Evolutionary conservation across 2,888 invertebrate genomes (phyloP).

Genomic region (Fragum fragum): DNA sequence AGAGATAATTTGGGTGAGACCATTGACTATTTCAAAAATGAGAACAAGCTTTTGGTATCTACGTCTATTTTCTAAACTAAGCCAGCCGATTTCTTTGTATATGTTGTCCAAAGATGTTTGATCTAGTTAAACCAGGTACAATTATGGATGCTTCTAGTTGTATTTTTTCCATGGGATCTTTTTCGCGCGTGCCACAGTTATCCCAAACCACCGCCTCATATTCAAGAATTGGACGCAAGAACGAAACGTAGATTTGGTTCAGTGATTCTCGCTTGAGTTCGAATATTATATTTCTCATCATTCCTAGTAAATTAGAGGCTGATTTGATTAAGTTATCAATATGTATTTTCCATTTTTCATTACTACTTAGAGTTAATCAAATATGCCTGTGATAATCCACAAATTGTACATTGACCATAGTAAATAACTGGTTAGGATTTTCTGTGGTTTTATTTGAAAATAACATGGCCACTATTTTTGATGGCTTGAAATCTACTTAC

Average conservation of each 20-base stretch:
- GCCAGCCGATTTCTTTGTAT: conserved; percentile 32
- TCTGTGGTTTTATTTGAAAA: neutral
- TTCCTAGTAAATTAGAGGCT: conserved; percentile 36
- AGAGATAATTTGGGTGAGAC: conserved; percentile 1
- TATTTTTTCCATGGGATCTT: conserved; percentile 29
- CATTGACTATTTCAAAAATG: conserved; percentile 1
- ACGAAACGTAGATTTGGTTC: no score
- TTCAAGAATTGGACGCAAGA: no score
- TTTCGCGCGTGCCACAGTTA: no score
- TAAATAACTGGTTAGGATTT: neutral
- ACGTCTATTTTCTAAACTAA: conserved; percentile 7
- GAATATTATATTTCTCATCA: no score
- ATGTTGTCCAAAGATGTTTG: conserved; percentile 13
- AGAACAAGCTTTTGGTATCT: conserved; percentile 22
- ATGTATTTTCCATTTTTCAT: conserved; percentile 30
- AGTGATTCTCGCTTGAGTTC: no score
- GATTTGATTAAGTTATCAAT: conserved; percentile 25
- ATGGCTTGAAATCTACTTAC: conserved; percentile 32
- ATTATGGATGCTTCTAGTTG: conserved; percentile 36
- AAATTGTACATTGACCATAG: neutral
- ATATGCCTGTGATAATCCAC: conserved; percentile 11
- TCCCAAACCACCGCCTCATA: no score
- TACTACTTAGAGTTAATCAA: conserved; percentile 25
- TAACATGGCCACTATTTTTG: conserved; percentile 27
- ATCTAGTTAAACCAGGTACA: conserved; percentile 31